These are phyloP conservation scores for Enteromius unitaeniatus DNA, from an alignment of 2,797 vertebrate genomes.

Conservation along the genomic window DNA sequence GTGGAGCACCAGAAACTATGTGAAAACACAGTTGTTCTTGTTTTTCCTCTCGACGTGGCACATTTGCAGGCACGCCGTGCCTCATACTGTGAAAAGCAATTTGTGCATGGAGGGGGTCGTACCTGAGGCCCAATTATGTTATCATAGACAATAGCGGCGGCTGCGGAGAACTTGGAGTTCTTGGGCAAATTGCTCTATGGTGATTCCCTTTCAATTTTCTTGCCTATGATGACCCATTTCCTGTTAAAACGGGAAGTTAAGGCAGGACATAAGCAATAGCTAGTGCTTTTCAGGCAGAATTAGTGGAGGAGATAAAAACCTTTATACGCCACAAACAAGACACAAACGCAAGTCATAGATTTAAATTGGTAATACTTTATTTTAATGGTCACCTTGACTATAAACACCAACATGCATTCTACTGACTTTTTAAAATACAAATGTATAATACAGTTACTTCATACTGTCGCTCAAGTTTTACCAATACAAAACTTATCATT, in stretches of 20 bases:
- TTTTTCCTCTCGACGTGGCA: conserved; percentile 50
- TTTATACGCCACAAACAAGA: neutral
- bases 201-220: conserved; percentile 20
- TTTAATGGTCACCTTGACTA: neutral
- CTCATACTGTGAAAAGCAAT: conserved; percentile 56
- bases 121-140: conserved; percentile 59
- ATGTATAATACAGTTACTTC: neutral
- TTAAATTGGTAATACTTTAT: neutral
- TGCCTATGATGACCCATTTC: conserved; percentile 22
- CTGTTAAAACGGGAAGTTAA: conserved; percentile 18
- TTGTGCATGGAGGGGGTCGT: conserved; percentile 31
- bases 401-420: neutral
- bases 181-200: conserved; percentile 32
- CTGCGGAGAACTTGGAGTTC: conserved; percentile 44
- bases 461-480: neutral
- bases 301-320: neutral
- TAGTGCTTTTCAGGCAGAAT: neutral
- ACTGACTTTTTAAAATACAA: neutral
- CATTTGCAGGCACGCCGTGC: conserved; percentile 48
- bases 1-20: conserved; percentile 42
- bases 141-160: conserved; percentile 60
- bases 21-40: conserved; percentile 34
- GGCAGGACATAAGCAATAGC: neutral
- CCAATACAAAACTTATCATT: neutral
- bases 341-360: neutral